Evolutionary conservation across 2,797 vertebrate species (phyloP).

Genomic region (Sebastiscus albofasciatus): DNA sequence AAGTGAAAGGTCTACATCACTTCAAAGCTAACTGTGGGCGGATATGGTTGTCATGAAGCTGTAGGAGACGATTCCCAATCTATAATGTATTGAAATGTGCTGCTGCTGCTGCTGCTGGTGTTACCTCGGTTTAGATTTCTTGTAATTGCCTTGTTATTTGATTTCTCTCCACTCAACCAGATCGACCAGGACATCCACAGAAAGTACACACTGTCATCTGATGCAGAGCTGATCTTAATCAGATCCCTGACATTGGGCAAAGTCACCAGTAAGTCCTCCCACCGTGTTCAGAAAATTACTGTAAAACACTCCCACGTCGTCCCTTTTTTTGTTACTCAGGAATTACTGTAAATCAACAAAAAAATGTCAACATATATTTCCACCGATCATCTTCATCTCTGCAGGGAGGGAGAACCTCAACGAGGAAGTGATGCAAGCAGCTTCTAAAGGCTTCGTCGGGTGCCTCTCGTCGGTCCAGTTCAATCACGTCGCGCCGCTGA

Average conservation of each 20-base stretch:
- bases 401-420: conserved; percentile 84
- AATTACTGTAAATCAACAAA: not conserved
- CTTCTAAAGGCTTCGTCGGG: conserved; percentile 89
- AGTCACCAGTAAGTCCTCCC: conserved; percentile 87
- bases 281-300: not conserved
- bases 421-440: conserved; percentile 87
- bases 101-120: conserved; percentile 45
- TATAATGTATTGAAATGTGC: conserved; percentile 58
- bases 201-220: conserved; percentile 91
- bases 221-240: conserved; percentile 87
- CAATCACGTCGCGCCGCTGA: conserved; percentile 91
- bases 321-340: not conserved
- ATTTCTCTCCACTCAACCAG: conserved; percentile 80
- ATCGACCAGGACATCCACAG: conserved; percentile 90
- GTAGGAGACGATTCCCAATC: conserved; percentile 58
- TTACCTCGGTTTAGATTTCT: conserved; percentile 66
- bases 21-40: conserved; percentile 47
- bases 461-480: conserved; percentile 96
- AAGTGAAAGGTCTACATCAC: conserved; percentile 38
- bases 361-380: not conserved
- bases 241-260: conserved; percentile 93
- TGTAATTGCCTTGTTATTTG: conserved; percentile 77
- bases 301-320: not conserved
- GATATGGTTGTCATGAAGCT: conserved; percentile 48
- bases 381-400: not conserved